Conservation (phyloP, 2,113 vertebrate genomes). For the Speoplatyrhinus poulsoni region DNA sequence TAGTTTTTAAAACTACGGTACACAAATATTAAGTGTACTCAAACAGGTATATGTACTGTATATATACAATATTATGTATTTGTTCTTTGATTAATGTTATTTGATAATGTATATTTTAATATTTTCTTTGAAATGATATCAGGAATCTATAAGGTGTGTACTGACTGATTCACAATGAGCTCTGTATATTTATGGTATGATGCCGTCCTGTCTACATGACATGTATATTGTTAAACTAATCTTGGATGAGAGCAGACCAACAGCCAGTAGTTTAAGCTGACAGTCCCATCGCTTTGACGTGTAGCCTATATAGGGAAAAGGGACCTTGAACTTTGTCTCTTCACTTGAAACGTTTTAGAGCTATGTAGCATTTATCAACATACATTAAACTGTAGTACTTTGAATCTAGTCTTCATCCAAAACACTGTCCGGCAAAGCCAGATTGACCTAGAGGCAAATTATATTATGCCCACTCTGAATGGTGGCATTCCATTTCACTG, state of each 20-base stretch:
- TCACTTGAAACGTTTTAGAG: background rate
- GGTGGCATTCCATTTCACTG: too few species aligned
- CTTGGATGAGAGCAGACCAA: slow-evolving; percentile 8
- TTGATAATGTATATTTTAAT: slow-evolving; percentile 33
- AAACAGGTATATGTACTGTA: slow-evolving; percentile 10
- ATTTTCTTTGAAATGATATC: slow-evolving; percentile 48
- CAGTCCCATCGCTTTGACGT: slow-evolving; percentile 12
- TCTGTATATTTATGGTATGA: slow-evolving; percentile 23
- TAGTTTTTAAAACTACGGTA: slow-evolving; percentile 19
- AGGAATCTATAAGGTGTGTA: slow-evolving; percentile 52
- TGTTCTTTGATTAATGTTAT: slow-evolving; percentile 35
- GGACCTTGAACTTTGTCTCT: too few species aligned
- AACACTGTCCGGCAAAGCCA: background rate
- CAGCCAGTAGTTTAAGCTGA: slow-evolving; percentile 9
- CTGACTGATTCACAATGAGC: slow-evolving; percentile 35
- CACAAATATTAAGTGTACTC: slow-evolving; percentile 36
- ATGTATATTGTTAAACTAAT: slow-evolving; percentile 9
- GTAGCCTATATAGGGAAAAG: background rate
- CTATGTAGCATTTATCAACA: background rate
- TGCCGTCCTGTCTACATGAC: slow-evolving; percentile 1
- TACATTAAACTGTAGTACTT: too few species aligned
- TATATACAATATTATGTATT: slow-evolving; percentile 37
- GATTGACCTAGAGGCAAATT: too few species aligned
- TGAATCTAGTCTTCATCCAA: background rate
- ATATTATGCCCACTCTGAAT: too few species aligned